These are phyloP conservation scores for Drosophila conformis DNA, from an alignment of 2,888 invertebrate genomes.

Conservation along the genomic window DNA sequence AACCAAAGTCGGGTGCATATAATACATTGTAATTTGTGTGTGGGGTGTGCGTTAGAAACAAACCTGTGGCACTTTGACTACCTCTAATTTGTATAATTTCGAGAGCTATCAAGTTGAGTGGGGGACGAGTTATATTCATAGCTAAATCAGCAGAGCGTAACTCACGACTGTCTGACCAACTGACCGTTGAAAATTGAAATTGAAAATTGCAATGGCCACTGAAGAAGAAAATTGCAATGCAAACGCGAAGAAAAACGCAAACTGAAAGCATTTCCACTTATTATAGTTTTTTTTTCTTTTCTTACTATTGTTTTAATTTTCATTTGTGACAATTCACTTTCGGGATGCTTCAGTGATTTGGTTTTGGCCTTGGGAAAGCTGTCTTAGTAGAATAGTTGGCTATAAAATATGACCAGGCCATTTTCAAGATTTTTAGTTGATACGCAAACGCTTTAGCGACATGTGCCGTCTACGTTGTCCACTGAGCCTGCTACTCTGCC, in stretches of 20 bases:
- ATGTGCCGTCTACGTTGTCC: constrained; percentile 50
- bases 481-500: constrained; percentile 47
- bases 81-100: constrained; percentile 75
- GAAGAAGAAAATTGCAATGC: constrained; percentile 82
- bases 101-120: constrained; percentile 43
- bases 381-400: constrained; percentile 36
- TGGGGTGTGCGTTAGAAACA: constrained; percentile 66
- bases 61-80: constrained; percentile 59
- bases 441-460: constrained; percentile 52
- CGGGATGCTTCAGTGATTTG: constrained; percentile 59
- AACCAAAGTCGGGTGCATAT: constrained; percentile 23
- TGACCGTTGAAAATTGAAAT: constrained; percentile 82
- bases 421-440: constrained; percentile 73
- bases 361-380: constrained; percentile 72
- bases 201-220: constrained; percentile 78
- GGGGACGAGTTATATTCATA: constrained; percentile 18
- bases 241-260: constrained; percentile 56
- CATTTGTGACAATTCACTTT: constrained; percentile 70
- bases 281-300: background rate
- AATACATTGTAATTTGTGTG: constrained; percentile 21
- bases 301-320: constrained; percentile 71
- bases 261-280: constrained; percentile 64
- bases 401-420: constrained; percentile 70
- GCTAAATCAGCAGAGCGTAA: constrained; percentile 53
- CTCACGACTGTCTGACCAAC: constrained; percentile 72